Conservation (phyloP, 2,888 invertebrate species). For the Hoplodrina ambigua region DNA sequence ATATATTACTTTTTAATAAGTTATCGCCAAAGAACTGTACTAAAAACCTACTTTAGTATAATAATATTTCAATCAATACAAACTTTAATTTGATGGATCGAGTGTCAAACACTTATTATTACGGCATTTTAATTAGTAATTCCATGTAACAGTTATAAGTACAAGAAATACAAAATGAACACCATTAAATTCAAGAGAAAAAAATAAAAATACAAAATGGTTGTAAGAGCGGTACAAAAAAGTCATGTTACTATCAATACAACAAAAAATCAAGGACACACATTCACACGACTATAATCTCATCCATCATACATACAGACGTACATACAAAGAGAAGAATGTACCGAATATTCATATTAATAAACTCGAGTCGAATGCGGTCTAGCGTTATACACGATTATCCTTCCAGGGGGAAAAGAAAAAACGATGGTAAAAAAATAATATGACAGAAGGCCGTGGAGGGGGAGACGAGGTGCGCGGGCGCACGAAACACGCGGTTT, state of each 20-base stretch:
- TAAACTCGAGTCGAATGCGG: conserved; percentile 79
- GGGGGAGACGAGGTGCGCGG: conserved; percentile 74
- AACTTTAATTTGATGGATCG: conserved; percentile 29
- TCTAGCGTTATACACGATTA: conserved; percentile 88
- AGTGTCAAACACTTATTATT: conserved; percentile 44
- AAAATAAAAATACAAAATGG: conserved; percentile 55
- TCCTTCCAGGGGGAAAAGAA: conserved; percentile 77
- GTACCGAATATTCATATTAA: conserved; percentile 80
- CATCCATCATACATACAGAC: conserved; percentile 65
- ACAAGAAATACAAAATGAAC: conserved; percentile 47
- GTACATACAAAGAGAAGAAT: conserved; percentile 67
- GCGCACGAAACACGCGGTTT: conserved; percentile 84
- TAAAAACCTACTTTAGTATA: conserved; percentile 32
- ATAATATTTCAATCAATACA: conserved; percentile 38
- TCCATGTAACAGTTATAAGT: conserved; percentile 46
- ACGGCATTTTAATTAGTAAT: conserved; percentile 51
- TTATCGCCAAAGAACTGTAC: conserved; percentile 17
- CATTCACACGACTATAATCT: conserved; percentile 59
- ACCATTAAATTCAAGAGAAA: conserved; percentile 54
- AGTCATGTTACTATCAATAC: conserved; percentile 63
- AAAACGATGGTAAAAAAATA: conserved; percentile 70
- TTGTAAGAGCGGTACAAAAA: conserved; percentile 57
- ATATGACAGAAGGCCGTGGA: conserved; percentile 77
- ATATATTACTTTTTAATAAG: conserved; percentile 36
- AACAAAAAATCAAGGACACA: conserved; percentile 58